Percentiles rank a stretch among this genome's conserved stretches.
These are phyloP conservation scores for Abramis brama DNA, from an alignment of 2,113 vertebrate genomes.

Conservation along the genomic window DNA sequence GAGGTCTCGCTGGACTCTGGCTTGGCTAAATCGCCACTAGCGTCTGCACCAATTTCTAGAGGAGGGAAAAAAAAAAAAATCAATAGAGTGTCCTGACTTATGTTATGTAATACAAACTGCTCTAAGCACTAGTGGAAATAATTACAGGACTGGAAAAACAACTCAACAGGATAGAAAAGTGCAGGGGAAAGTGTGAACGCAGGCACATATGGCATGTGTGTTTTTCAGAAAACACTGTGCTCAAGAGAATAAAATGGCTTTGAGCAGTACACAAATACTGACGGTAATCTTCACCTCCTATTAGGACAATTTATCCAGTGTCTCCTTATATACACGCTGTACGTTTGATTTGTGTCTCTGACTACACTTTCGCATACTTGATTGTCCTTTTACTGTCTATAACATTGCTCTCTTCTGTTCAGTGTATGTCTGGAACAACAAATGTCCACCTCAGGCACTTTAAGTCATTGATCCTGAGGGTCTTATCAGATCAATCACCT, in stretches of 20 bases:
- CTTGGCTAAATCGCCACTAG: constrained; percentile 48
- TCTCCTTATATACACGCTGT: not conserved
- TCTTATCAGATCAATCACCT: constrained; percentile 37
- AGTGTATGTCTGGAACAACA: not conserved
- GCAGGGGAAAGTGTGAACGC: constrained; percentile 27
- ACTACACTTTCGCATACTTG: not conserved
- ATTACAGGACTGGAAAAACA: constrained; percentile 41
- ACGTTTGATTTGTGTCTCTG: constrained; percentile 9
- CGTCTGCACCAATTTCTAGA: constrained; percentile 60
- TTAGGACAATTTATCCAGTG: constrained; percentile 7
- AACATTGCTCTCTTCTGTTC: not conserved
- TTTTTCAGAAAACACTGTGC: not conserved
- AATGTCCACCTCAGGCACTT: constrained; percentile 3
- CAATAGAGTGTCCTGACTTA: constrained; percentile 6
- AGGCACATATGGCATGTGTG: constrained; percentile 11
- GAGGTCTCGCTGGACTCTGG: constrained; percentile 53
- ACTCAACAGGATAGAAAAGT: constrained; percentile 29
- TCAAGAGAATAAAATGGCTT: constrained; percentile 8
- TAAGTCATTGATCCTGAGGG: constrained; percentile 28
- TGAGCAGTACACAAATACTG: not conserved
- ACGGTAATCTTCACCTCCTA: constrained; percentile 3
- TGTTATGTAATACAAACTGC: constrained; percentile 17
- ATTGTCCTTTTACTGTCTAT: not conserved
- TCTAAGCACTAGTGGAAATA: constrained; percentile 36
- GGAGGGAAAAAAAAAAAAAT: not conserved